A percentile compares a stretch with the other conserved stretches of the same genome.
phyloP scores from a whole-genome alignment of 2,888 invertebrate species.

The Lasioglossum lativentre region DNA sequence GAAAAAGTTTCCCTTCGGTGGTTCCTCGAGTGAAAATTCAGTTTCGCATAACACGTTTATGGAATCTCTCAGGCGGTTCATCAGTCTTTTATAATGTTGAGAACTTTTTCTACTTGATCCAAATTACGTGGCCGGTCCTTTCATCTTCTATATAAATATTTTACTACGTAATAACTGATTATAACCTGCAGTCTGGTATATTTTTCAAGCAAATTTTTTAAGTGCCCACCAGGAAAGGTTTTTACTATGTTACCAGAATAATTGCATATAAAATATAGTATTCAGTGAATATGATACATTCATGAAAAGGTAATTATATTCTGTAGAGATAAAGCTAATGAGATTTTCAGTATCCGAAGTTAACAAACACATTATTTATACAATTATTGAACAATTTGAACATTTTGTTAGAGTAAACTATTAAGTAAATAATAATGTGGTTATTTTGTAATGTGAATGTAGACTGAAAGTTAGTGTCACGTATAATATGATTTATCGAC shows the following conservation, averaged over 20 bases:
- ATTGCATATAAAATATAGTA: background rate
- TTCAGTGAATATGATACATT: background rate
- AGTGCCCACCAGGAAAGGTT: background rate
- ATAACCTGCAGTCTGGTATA: background rate
- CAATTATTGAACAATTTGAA: background rate
- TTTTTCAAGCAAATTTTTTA: background rate
- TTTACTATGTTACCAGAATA: background rate
- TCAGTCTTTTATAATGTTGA: constrained; percentile 16
- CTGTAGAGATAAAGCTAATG: background rate
- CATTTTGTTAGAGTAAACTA: background rate
- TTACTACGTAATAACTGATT: constrained; percentile 26
- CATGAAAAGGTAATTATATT: background rate
- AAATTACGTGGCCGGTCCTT: background rate
- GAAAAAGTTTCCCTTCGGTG: constrained; percentile 53
- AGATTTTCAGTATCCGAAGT: background rate
- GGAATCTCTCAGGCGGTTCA: constrained; percentile 30
- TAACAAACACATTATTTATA: background rate
- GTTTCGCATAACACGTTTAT: constrained; percentile 59
- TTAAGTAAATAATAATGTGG: background rate
- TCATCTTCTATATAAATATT: constrained; percentile 30
- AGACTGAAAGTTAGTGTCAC: background rate
- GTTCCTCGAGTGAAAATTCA: constrained; percentile 53
- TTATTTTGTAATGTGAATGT: background rate
- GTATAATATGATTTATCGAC: background rate
- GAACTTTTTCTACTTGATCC: constrained; percentile 14